Evolutionary conservation across 2,113 vertebrate species (phyloP).

Genomic region (Dinomys branickii): DNA sequence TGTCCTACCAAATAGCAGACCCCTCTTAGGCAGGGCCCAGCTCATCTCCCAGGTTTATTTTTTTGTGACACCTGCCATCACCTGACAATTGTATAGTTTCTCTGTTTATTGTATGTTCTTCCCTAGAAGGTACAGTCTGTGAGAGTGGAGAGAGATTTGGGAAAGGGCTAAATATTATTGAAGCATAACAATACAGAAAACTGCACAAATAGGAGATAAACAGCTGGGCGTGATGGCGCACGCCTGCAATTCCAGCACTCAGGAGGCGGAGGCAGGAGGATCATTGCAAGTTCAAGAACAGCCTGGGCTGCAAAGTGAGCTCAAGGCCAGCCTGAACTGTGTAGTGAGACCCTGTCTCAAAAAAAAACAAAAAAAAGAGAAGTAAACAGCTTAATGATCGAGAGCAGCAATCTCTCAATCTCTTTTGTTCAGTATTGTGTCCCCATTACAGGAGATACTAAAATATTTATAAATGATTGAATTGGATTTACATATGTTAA

Average conservation of each 20-base stretch:
- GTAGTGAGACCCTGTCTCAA: too few relatives aligned
- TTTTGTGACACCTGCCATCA: background rate
- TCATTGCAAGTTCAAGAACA: too few relatives aligned
- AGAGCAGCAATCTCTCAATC: background rate
- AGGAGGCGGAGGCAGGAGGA: too few relatives aligned
- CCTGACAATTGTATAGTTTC: background rate
- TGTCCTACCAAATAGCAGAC: background rate
- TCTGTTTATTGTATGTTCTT: background rate
- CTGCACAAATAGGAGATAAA: background rate
- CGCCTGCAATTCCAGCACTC: too few relatives aligned
- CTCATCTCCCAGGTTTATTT: background rate
- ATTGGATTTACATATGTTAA: background rate
- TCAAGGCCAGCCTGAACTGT: too few relatives aligned
- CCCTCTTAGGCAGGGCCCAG: background rate
- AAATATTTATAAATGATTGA: background rate
- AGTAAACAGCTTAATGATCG: background rate
- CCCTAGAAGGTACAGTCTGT: background rate
- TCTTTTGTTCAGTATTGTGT: background rate
- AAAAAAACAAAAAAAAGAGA: too few relatives aligned
- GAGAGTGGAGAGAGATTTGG: background rate
- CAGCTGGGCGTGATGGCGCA: too few relatives aligned
- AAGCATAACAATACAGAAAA: conserved; percentile 9
- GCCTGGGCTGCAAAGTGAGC: too few relatives aligned
- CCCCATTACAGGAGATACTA: background rate
- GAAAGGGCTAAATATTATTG: background rate